These are phyloP conservation scores for Gadopsis bispinosus DNA, from an alignment of 2,797 vertebrate genomes.

Conservation along the genomic window DNA sequence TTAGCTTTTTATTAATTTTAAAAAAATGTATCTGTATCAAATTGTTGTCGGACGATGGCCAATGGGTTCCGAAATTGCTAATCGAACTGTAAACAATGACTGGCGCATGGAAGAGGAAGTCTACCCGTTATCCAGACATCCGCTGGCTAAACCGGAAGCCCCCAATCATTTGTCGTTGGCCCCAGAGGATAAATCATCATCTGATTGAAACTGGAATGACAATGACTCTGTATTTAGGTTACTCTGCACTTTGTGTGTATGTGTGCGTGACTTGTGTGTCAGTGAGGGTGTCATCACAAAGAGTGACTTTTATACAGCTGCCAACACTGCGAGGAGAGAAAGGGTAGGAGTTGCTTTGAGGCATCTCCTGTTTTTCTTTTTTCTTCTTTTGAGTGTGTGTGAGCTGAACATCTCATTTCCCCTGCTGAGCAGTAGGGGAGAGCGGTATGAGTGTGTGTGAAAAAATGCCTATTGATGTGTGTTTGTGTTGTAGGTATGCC, in stretches of 20 bases:
- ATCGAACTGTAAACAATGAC: too few relatives aligned
- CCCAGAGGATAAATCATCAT: too few relatives aligned
- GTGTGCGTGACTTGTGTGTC: conserved; percentile 1
- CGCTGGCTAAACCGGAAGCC: too few relatives aligned
- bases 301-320: conserved; percentile 39
- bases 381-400: conserved; percentile 20
- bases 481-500: conserved; percentile 59
- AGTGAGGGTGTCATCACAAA: conserved; percentile 6
- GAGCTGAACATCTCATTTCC: conserved; percentile 64
- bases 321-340: conserved; percentile 42
- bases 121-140: too few relatives aligned
- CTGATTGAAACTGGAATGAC: conserved; percentile 8
- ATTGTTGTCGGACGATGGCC: too few relatives aligned
- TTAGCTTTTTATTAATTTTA: too few relatives aligned
- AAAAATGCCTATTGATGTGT: conserved; percentile 60
- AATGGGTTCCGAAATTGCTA: too few relatives aligned
- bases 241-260: conserved; percentile 25
- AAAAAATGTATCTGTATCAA: too few relatives aligned
- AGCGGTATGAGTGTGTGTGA: conserved; percentile 29
- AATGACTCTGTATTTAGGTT: conserved; percentile 41
- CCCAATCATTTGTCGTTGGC: too few relatives aligned
- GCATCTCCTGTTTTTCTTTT: conserved; percentile 39
- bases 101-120: too few relatives aligned
- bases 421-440: conserved; percentile 44
- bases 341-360: conserved; percentile 54